Evolutionary conservation across 2,888 invertebrate genomes (phyloP), one percentile per base, ranked within the genome.

Genomic region (Leptopterna dolabrata): DNA sequence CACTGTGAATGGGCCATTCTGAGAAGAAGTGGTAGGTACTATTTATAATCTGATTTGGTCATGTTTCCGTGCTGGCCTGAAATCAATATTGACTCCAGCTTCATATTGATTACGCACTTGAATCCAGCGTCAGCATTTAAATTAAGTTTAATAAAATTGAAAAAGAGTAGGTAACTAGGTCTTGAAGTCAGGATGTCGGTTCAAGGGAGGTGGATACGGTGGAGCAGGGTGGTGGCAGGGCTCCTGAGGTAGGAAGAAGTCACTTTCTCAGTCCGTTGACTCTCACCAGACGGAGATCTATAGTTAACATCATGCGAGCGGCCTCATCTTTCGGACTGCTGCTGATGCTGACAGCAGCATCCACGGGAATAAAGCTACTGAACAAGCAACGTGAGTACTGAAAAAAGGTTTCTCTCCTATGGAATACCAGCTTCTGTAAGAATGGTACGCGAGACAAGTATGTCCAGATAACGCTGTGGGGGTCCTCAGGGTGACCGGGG

Each of bases 301-400:
- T 13, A 43, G 27, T 19, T 9, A 78, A 43, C 81, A 81, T 47
- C 51, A 55, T 30, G 19, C 24, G 51, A 55, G n/a, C 45, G 30
- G 51, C 81, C n/a, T 47, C n/a, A 55, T 30, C 47, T 47, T 29
- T 85, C 87, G 80, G 78, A 36, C 63, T 87, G 24, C 63, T 87
- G 19, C 70, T 87, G 63, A 11, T 36, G 19, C 30, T 82, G 55
- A 16, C 71, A 13, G 45, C 84, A 73, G 78, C 86, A 4, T 83
- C 80, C 19, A 47, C 19, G 6, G 78, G 86, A 45, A 43, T 86
- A 70, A 88, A 88, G 51, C 85, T 88, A 0, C 84, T 89, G 47
- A 84, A 71, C 43, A 63, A 80, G 63, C 88, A 88, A 81, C 89
- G 89, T 89, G 30, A 88, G 89, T 89, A 71, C 63, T 41, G 24